Evolutionary conservation across 1,140 invertebrate genomes (phyloP), one percentile per base, ranked within the genome.

Genomic region (Odontomachus brunneus): DNA sequence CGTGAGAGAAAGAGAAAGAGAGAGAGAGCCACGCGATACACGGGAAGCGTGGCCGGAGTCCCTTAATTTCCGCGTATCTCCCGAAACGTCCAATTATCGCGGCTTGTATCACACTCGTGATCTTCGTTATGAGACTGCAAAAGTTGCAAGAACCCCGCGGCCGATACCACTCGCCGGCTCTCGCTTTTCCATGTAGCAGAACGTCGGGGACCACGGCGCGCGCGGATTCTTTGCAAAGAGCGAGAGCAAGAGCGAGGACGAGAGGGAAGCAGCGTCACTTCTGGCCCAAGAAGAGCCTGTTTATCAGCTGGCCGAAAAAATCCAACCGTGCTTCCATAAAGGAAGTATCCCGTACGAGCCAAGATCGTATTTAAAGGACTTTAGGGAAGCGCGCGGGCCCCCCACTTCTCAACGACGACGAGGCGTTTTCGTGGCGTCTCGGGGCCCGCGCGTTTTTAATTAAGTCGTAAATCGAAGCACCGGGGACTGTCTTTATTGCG

Each of bases 381-480:
- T 91, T 91, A 91, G 90, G 84, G 29, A 81, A 86, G 76, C 86
- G 81, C 67, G 63, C 67, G 63, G n/a, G 29, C 67, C 62, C 67
- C 33, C n/a, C n/a, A n/a, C n/a, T 26, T 78, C 81, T 88, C 69
- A 51, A 84, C 74, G 80, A 89, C 38, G 38, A 11, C 38, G 38
- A 44, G 38, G 38, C 38, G 89, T 89, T 84, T 90, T 89, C 88
- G 89, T 78, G 76, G 53, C 65, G 80, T 89, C 72, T 53, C 57
- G 22, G 38, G 57, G 48, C 83, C 73, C 59, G 63, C n/a, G 87
- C 84, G 84, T 91, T 92, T 92, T 92, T 91, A 91, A 92, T 92
- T 91, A 91, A 92, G 91, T 84, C 89, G 87, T 92, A 91, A 92
- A 92, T 91, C 90, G 89, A 89, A 67, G 53, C 29, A 88, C 86